These are phyloP conservation scores for Acanthosepion pharaonis DNA, from an alignment of 2,888 invertebrate genomes.

Conservation along the genomic window DNA sequence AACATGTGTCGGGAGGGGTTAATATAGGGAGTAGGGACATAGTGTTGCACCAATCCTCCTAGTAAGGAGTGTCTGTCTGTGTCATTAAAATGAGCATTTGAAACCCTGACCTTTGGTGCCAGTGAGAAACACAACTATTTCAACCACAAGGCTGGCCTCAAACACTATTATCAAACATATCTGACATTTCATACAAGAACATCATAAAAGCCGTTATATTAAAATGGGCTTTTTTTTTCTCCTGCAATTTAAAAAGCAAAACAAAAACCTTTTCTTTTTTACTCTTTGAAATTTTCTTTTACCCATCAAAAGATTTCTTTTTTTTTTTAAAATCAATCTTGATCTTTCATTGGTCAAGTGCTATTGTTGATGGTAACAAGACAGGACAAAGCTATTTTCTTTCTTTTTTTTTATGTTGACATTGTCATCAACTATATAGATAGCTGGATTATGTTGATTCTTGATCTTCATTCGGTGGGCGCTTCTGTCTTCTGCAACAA, in stretches of 20 bases:
- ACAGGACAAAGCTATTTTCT: too few relatives aligned
- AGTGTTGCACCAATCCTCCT: neutral
- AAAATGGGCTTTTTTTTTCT: too few relatives aligned
- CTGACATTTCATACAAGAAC: neutral
- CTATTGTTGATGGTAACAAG: neutral
- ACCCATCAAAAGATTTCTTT: too few relatives aligned
- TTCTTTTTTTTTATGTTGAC: neutral
- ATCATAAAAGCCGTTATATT: neutral
- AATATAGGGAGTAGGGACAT: too few relatives aligned
- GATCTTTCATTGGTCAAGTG: neutral
- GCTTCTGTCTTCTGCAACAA: conserved; percentile 24
- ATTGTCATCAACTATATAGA: neutral
- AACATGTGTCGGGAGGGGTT: too few relatives aligned
- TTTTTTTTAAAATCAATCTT: neutral
- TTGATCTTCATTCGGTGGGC: neutral
- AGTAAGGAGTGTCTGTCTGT: neutral
- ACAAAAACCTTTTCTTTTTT: neutral
- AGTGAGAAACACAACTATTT: neutral
- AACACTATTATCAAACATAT: neutral
- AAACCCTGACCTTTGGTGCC: neutral
- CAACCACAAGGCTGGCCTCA: neutral
- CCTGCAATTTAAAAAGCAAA: neutral
- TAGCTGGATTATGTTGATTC: neutral
- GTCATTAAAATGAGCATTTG: neutral
- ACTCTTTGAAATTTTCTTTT: neutral